Conservation (phyloP, 2,888 invertebrate species). For the Tachina grossa region DNA sequence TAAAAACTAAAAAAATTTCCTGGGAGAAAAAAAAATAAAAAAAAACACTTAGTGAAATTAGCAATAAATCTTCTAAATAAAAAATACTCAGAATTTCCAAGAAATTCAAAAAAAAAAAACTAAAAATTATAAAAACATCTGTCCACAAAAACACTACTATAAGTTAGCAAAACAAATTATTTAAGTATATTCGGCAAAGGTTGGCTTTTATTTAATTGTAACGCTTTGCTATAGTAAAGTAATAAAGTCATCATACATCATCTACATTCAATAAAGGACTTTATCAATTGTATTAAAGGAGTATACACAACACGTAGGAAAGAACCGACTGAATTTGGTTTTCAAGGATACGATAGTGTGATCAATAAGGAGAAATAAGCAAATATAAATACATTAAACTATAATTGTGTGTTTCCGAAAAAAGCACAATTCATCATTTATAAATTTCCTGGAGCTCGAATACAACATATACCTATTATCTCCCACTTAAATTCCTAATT, state of each 20-base stretch:
- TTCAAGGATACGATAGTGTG: constrained; percentile 45
- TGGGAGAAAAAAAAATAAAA: constrained; percentile 37
- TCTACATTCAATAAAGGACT: constrained; percentile 15
- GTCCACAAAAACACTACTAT: constrained; percentile 66
- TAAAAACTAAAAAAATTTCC: constrained; percentile 26
- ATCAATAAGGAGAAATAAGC: constrained; percentile 44
- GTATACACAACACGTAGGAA: constrained; percentile 73
- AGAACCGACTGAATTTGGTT: constrained; percentile 63
- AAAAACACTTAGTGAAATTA: constrained; percentile 69
- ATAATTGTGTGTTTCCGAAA: constrained; percentile 63
- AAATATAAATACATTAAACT: constrained; percentile 65
- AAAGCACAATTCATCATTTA: constrained; percentile 56
- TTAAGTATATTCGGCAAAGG: constrained; percentile 50
- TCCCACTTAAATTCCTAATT: constrained; percentile 77
- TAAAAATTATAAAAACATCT: constrained; percentile 63
- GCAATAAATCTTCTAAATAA: constrained; percentile 67
- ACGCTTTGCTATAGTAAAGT: constrained; percentile 41
- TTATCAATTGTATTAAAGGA: constrained; percentile 44
- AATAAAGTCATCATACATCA: constrained; percentile 27
- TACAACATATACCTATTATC: constrained; percentile 70
- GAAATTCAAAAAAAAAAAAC: constrained; percentile 63
- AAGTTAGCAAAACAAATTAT: constrained; percentile 57
- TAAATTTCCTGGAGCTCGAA: constrained; percentile 69
- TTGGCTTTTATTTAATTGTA: constrained; percentile 51
- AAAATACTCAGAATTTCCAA: constrained; percentile 71